Percentiles rank a stretch among this genome's conserved stretches.
These are phyloP conservation scores for Pandemis heparana DNA, from an alignment of 2,888 invertebrate species.

Conservation along the genomic window DNA sequence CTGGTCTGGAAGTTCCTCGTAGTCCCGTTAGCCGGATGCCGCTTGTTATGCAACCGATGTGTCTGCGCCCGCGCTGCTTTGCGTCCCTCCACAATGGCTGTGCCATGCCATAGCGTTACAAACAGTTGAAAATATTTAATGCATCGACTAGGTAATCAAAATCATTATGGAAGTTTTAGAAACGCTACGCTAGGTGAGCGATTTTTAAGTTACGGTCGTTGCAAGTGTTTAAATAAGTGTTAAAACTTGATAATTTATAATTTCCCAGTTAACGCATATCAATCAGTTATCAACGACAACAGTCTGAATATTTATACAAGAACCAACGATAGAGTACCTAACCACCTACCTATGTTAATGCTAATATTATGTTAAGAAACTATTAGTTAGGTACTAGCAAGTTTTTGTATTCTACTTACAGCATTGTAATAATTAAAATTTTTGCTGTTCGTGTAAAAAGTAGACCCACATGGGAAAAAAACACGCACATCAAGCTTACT, in stretches of 20 bases:
- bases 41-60: constrained; percentile 81
- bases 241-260: too few relatives aligned
- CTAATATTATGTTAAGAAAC: neutral
- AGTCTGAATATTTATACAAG: neutral
- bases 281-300: neutral
- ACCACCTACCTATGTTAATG: too few relatives aligned
- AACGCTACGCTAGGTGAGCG: neutral
- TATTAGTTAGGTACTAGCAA: too few relatives aligned
- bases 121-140: neutral
- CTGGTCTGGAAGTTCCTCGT: constrained; percentile 45
- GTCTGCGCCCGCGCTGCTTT: constrained; percentile 57
- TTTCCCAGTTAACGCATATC: neutral
- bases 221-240: too few relatives aligned
- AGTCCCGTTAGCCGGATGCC: constrained; percentile 79
- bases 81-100: constrained; percentile 29
- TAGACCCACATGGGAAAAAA: constrained; percentile 26
- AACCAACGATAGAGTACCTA: too few relatives aligned
- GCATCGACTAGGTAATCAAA: constrained; percentile 5
- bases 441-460: constrained; percentile 18
- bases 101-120: constrained; percentile 30
- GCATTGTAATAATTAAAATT: constrained; percentile 26
- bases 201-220: neutral
- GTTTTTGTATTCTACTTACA: constrained; percentile 16
- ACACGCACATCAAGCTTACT: constrained; percentile 3
- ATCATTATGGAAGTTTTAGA: neutral